Conservation (phyloP, 2,888 invertebrate genomes). For the Erebia aethiops region DNA sequence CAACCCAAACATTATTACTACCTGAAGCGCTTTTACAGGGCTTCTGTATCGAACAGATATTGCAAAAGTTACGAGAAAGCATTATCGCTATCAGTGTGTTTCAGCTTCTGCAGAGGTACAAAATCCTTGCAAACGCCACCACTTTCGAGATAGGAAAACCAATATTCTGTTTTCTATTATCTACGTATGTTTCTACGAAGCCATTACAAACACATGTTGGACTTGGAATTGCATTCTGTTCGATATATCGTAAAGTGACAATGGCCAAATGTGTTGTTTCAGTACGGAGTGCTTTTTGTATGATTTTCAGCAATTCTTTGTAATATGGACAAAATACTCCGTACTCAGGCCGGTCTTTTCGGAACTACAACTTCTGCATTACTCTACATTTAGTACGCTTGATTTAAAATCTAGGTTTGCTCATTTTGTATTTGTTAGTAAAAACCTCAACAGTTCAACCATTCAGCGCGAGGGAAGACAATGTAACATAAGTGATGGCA, state of each 20-base stretch:
- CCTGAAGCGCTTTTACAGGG: too few relatives aligned
- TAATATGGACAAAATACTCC: background rate
- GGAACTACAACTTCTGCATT: too few relatives aligned
- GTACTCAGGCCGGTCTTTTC: background rate
- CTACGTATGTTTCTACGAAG: slow-evolving; percentile 22
- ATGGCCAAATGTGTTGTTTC: slow-evolving; percentile 7
- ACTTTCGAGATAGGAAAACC: slow-evolving; percentile 22
- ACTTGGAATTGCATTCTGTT: slow-evolving; percentile 26
- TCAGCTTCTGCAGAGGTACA: background rate
- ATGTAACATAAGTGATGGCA: too few relatives aligned
- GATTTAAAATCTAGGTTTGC: too few relatives aligned
- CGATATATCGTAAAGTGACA: slow-evolving; percentile 29
- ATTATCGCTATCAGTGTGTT: background rate
- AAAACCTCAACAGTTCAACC: too few relatives aligned
- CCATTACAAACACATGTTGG: slow-evolving; percentile 31
- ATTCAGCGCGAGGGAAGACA: too few relatives aligned
- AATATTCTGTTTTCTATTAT: slow-evolving; percentile 42
- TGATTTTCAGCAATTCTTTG: background rate
- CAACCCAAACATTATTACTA: too few relatives aligned
- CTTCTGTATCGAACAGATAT: too few relatives aligned
- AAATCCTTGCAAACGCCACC: slow-evolving; percentile 8
- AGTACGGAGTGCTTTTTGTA: background rate
- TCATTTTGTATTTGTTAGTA: too few relatives aligned
- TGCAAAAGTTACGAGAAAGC: background rate
- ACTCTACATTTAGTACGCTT: too few relatives aligned